Evolutionary conservation across 53 echinoderm and acorn worm genomes (phyloP), one percentile per base, ranked within the genome.

Genomic region (Glandiceps talaboti): DNA sequence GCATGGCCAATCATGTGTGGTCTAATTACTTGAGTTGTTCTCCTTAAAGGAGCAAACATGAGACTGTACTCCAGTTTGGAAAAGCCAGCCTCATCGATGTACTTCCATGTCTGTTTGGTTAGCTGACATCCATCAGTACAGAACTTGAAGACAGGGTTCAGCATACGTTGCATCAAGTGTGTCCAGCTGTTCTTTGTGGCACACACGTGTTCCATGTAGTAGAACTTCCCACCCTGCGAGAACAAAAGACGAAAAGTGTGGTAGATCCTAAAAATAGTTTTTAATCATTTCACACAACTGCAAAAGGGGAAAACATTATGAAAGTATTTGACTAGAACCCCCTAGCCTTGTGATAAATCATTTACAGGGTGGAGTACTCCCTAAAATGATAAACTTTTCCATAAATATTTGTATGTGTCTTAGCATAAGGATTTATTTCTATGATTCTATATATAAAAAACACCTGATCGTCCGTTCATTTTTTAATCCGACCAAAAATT

Each of bases 141-240:
- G 33, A 73, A 73, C 0, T 30, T 26, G 76, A 82, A 83, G 0
- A 89, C 25, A 1, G 89, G 92, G 14, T 76, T 79, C 14, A 85
- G 0, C 14, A 89, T 29, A 27, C 80, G 73, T 83, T 92, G 92
- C 14, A 92, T 0, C 10, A 85, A 64, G 27, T 75, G 73, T 0
- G 82, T 78, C 87, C 89, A 89, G 28, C 83, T 85, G 26, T 77
- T 78, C 30, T 78, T 45, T 1, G 82, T 78, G 1, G 89, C 81
- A 1, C 26, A 29, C 0, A 90, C 87, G 75, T 92, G 92, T 45
- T 92, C 92, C 25, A 92, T 79, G 81, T 85, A 92, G 84, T 87
- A 92, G 33, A 89, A 90, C 29, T 79, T 82, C 14, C 92, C 92
- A 33, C 90, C 92, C 92, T 92, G 87, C 20, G 81, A 32, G 14